phyloP scores from a whole-genome alignment of 2,797 vertebrate species.

The Geotrypetes seraphini region DNA sequence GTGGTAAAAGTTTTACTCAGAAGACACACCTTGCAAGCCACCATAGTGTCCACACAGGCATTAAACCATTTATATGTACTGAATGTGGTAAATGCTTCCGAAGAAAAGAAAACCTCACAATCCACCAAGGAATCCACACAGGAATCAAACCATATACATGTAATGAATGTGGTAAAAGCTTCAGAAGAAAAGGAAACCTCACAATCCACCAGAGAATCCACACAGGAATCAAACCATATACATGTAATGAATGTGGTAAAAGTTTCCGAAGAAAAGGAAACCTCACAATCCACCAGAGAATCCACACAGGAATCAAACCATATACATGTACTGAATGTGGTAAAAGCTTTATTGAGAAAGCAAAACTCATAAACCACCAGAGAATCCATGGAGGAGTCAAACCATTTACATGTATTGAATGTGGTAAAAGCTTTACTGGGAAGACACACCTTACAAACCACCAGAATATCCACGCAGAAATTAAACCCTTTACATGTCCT shows the following conservation, averaged over 20 bases:
- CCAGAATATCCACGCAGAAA: constrained; percentile 18
- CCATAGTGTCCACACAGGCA: too few relatives aligned
- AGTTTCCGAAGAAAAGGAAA: constrained; percentile 27
- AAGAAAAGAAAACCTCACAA: too few relatives aligned
- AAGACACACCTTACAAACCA: constrained; percentile 19
- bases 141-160: too few relatives aligned
- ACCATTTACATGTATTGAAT: constrained; percentile 24
- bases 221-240: too few relatives aligned
- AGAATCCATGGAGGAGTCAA: constrained; percentile 31
- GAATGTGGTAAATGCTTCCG: too few relatives aligned
- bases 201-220: too few relatives aligned
- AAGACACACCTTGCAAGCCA: too few relatives aligned
- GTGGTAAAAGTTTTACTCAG: too few relatives aligned
- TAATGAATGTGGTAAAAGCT: too few relatives aligned
- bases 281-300: constrained; percentile 31
- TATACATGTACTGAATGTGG: constrained; percentile 23
- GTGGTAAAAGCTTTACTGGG: constrained; percentile 22
- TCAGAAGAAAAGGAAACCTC: too few relatives aligned
- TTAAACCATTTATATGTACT: too few relatives aligned
- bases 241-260: constrained; percentile 31
- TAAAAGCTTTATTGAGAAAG: constrained; percentile 32
- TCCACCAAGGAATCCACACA: too few relatives aligned
- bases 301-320: constrained; percentile 35
- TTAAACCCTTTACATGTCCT: constrained; percentile 12
- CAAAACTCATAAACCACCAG: constrained; percentile 30